These are phyloP conservation scores for Rutilus rutilus DNA, from an alignment of 2,113 vertebrate species.

Conservation along the genomic window DNA sequence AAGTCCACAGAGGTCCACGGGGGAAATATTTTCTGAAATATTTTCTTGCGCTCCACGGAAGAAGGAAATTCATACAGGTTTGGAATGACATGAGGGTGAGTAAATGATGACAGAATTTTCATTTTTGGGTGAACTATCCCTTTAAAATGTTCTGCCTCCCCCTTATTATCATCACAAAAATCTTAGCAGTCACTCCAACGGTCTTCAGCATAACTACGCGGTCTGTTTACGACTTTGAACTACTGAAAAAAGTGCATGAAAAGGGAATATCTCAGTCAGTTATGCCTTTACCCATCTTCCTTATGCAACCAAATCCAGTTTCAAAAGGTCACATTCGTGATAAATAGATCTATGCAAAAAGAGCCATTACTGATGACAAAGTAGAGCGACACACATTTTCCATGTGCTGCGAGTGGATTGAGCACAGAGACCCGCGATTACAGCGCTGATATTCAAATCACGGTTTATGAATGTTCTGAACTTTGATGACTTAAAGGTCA, in stretches of 20 bases:
- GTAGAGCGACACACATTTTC: slow-evolving; percentile 34
- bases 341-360: slow-evolving; percentile 37
- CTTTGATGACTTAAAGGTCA: slow-evolving; percentile 69
- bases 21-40: neutral
- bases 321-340: slow-evolving; percentile 47
- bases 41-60: neutral
- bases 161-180: neutral
- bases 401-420: slow-evolving; percentile 41
- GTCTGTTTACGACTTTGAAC: slow-evolving; percentile 40
- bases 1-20: neutral
- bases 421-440: slow-evolving; percentile 36
- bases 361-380: slow-evolving; percentile 46
- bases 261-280: slow-evolving; percentile 24
- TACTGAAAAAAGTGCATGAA: slow-evolving; percentile 35
- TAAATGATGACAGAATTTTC: neutral
- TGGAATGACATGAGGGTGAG: neutral
- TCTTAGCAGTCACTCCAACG: slow-evolving; percentile 8
- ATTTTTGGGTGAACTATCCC: slow-evolving; percentile 22
- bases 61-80: neutral
- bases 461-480: slow-evolving; percentile 63
- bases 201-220: slow-evolving; percentile 11
- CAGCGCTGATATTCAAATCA: slow-evolving; percentile 51
- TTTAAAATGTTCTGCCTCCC: slow-evolving; percentile 16
- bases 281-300: slow-evolving; percentile 16
- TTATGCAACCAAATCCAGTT: slow-evolving; percentile 40